Evolutionary conservation across 2,797 vertebrate genomes (phyloP), one percentile per base, ranked within the genome.

Genomic region (Arrhamphus sclerolepis): DNA sequence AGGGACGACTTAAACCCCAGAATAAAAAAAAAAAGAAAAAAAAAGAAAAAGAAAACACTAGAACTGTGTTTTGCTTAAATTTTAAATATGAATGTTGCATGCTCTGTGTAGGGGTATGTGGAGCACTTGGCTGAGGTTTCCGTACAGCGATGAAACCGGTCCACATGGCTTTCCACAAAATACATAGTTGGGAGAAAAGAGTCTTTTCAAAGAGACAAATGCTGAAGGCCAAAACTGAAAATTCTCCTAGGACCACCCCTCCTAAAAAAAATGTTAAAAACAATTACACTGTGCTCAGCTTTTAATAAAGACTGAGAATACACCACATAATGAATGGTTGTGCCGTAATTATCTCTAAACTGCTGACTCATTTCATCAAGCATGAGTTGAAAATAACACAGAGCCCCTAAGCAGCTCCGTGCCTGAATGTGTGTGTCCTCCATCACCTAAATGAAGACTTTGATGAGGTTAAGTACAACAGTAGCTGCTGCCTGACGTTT

Each of bases 381-480:
- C 28, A 9, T 61, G 81, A 84, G 44, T 22, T 70, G 75, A 88
- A 88, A 78, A 76, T 67, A 81, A 78, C 82, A 78, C 88, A 79
- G 62, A 72, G 38, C 71, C 44, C 43, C 68, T 51, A 3, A 43
- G 70, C 70, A 78, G 65, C 61, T 67, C 58, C 62, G 64, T 20
- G 54, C 76, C 76, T 78, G 56, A 5, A 43, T 61, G 49, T 69
- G 67, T 31, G 64, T 38, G 44, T 81, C 76, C 82, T 84, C 75
- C 66, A 73, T 83, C 78, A 87, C 76, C 49, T 72, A 62, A 85
- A 58, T 87, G 91, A 76, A 70, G 56, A 65, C 74, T 74, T 53
- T 81, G 66, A 85, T 85, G 85, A 93, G 77, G 87, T 91, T 89
- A 92, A 91, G 70, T 81, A 42, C 51, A 82, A 42, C 50, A 77